Conservation (phyloP, 2,113 vertebrate species). For the Halcyon malimbica region DNA sequence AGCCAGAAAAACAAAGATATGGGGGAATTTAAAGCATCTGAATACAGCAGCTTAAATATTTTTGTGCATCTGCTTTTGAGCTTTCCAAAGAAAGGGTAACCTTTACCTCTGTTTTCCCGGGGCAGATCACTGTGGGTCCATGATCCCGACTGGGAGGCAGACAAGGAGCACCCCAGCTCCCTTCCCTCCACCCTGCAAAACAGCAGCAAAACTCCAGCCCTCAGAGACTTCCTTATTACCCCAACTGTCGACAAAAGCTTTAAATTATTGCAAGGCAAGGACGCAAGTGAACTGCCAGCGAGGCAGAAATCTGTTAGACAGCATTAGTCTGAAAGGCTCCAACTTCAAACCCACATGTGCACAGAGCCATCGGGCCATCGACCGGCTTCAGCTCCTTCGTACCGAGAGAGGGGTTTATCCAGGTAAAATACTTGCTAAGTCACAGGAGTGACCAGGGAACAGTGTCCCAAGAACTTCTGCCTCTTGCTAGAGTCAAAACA, state of each 20-base stretch:
- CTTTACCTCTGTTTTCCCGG: background rate
- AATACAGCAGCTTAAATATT: background rate
- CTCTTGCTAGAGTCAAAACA: background rate
- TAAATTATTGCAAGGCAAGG: background rate
- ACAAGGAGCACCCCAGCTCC: background rate
- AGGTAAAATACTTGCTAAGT: background rate
- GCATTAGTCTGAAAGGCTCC: background rate
- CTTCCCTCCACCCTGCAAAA: background rate
- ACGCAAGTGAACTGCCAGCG: background rate
- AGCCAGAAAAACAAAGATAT: background rate
- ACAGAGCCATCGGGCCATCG: background rate
- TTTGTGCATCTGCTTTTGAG: background rate
- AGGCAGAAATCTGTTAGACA: background rate
- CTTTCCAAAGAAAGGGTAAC: background rate
- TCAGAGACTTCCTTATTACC: slow-evolving; percentile 19
- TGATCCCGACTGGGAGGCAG: rapidly evolving
- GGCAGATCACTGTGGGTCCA: background rate
- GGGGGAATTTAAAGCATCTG: background rate
- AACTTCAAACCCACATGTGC: background rate
- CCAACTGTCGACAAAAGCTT: background rate
- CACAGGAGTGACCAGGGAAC: background rate
- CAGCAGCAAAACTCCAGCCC: background rate
- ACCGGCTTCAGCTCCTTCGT: rapidly evolving
- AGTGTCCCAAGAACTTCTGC: background rate
- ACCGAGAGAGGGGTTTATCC: background rate